Conservation (phyloP, 2,888 invertebrate genomes). For the Acleris sparsana region DNA sequence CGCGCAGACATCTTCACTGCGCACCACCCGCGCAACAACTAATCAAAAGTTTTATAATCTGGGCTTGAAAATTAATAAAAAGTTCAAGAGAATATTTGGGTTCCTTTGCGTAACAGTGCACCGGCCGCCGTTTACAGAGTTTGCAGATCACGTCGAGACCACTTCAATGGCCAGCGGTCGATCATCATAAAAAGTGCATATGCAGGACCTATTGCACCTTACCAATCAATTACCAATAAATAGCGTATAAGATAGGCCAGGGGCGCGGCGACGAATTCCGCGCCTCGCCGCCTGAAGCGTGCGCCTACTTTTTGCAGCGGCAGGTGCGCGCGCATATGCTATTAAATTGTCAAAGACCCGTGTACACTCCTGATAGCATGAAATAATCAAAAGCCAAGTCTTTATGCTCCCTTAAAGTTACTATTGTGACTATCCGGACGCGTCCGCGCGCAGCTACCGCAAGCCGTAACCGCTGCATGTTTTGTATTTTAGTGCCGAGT, state of each 20-base stretch:
- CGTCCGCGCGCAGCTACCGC: slow-evolving; percentile 52
- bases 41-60: too few species aligned
- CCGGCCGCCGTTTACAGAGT: too few species aligned
- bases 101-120: too few species aligned
- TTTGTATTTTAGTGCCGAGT: slow-evolving; percentile 47
- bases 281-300: slow-evolving; percentile 78
- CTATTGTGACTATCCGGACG: slow-evolving; percentile 38
- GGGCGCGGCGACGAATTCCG: slow-evolving; percentile 78
- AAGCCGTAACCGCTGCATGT: slow-evolving; percentile 54
- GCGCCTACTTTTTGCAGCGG: slow-evolving; percentile 79
- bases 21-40: slow-evolving; percentile 19
- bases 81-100: too few species aligned
- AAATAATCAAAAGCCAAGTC: slow-evolving; percentile 70
- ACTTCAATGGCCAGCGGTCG: slow-evolving; percentile 43
- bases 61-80: too few species aligned
- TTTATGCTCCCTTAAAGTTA: slow-evolving; percentile 30
- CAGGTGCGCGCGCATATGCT: slow-evolving; percentile 81
- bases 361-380: slow-evolving; percentile 63
- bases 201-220: slow-evolving; percentile 70
- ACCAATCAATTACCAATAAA: slow-evolving; percentile 82
- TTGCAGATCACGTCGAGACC: too few species aligned
- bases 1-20: slow-evolving; percentile 64
- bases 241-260: slow-evolving; percentile 77
- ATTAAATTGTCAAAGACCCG: slow-evolving; percentile 82
- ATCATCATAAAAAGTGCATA: slow-evolving; percentile 60